Conservation (phyloP, 2,113 vertebrate genomes). For the Gorsachius goisagi region DNA sequence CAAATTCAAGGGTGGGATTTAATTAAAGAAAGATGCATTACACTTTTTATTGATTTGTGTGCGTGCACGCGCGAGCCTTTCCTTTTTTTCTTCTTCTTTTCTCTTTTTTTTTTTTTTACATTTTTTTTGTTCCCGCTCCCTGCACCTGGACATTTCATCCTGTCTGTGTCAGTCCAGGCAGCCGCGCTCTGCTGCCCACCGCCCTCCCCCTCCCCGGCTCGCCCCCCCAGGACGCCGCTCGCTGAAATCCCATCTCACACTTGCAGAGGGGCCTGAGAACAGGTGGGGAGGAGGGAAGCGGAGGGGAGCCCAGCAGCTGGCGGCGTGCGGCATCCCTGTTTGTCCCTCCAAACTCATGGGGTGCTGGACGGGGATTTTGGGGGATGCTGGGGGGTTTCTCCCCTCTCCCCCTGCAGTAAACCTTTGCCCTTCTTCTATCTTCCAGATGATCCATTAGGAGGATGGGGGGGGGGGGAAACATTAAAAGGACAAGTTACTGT, state of each 20-base stretch:
- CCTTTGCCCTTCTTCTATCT: not conserved
- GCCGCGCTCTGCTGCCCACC: fast-evolving
- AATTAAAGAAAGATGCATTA: conserved; percentile 66
- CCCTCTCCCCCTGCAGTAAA: not conserved
- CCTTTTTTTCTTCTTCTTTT: not conserved
- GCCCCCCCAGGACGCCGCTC: fast-evolving
- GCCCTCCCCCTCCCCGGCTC: not conserved
- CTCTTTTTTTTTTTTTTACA: too few species aligned
- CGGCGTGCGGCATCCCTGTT: fast-evolving
- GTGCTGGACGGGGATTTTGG: not conserved
- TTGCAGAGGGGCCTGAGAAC: conserved; percentile 15
- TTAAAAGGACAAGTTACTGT: not conserved
- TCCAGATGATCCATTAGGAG: not conserved
- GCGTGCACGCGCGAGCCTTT: fast-evolving
- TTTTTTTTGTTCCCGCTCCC: not conserved
- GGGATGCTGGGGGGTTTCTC: not conserved
- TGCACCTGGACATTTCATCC: conserved; percentile 46
- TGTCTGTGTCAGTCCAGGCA: not conserved
- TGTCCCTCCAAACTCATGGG: not conserved
- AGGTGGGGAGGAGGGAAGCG: conserved; percentile 5
- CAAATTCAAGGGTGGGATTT: conserved; percentile 17
- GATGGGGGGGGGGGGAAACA: fast-evolving
- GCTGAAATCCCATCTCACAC: conserved; percentile 28
- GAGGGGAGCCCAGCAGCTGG: conserved; percentile 7
- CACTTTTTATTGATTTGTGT: conserved; percentile 30